Base-by-base conservation (phyloP, 2,797 vertebrate genomes). In the Sciaenops ocellatus region DNA sequence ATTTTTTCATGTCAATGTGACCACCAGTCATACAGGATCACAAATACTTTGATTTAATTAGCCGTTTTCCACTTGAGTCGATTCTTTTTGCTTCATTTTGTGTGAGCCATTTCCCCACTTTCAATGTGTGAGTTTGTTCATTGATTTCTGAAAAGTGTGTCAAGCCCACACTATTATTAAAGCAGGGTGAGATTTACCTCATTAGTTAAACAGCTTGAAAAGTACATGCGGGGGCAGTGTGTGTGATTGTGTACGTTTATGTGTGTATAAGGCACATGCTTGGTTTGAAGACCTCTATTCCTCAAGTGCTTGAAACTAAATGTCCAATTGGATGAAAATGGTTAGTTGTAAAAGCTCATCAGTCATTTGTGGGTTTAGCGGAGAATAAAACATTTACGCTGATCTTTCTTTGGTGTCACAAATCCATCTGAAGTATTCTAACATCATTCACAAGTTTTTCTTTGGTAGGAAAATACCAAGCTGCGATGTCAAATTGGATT, bases 401-500 rank as follows among this genome's bases (percentile, higher is more conserved):
- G 20, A 24, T 51, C 22, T 22, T 30, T 55, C 20, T 55, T 5
- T 30, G 22, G 52, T 41, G 59, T 69, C 17, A 50, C 41, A 64
- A 54, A 48, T 69, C 61, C 18, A 47, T 54, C 8, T n/a, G 16
- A 55, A 69, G 62, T 26, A 24, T 57, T 66, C 15, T 38, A 12
- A 30, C 3, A 7, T 17, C 16, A 64, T 30, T 4, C n/a, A 24
- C 6, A 44, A 48, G 38, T 67, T 55, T 59, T 51, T 61, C 18
- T 64, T 61, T 71, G 50, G 76, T 30, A 15, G 52, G 28, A 54
- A 54, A 69, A 57, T 47, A 38, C 7, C 0, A 24, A 24, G 22
- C 52, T 69, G 59, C 18, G 30, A 46, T 64, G 80, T 83, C 50
- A 69, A 34, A 60, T 72, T 82, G 69, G 66, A 82, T 89, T 85